Evolutionary conservation across 2,797 vertebrate species (phyloP).

Genomic region (Leptodactylus fallax): DNA sequence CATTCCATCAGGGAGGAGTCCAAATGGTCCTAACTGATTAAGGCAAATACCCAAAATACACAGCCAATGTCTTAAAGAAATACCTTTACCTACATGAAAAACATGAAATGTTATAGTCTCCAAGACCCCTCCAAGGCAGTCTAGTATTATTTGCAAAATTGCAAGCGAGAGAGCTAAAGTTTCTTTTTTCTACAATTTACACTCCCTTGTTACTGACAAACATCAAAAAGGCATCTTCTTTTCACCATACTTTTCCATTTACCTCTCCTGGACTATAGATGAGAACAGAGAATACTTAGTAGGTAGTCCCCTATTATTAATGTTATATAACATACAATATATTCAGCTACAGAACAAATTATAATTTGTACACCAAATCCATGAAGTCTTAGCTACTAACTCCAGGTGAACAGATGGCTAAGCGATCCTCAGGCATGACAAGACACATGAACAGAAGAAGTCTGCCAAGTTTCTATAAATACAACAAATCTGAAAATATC

Average conservation of each 20-base stretch:
- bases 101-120: neutral
- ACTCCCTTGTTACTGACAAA: neutral
- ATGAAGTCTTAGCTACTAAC: constrained; percentile 6
- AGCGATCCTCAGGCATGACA: constrained; percentile 12
- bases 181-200: neutral
- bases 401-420: constrained; percentile 20
- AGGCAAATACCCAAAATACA: neutral
- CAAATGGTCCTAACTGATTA: too few species aligned
- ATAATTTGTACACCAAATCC: neutral
- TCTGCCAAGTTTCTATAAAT: constrained; percentile 10
- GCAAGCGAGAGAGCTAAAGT: too few species aligned
- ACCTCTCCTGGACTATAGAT: neutral
- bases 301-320: neutral
- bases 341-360: neutral
- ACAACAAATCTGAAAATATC: constrained; percentile 10
- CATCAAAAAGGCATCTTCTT: neutral
- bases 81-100: neutral
- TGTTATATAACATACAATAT: neutral
- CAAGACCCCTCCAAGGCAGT: neutral
- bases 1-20: neutral
- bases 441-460: constrained; percentile 11
- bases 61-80: neutral
- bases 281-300: neutral
- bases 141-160: too few species aligned
- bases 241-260: neutral